These are phyloP conservation scores for Elachura formosa DNA, from an alignment of 2,113 vertebrate species.

Conservation along the genomic window DNA sequence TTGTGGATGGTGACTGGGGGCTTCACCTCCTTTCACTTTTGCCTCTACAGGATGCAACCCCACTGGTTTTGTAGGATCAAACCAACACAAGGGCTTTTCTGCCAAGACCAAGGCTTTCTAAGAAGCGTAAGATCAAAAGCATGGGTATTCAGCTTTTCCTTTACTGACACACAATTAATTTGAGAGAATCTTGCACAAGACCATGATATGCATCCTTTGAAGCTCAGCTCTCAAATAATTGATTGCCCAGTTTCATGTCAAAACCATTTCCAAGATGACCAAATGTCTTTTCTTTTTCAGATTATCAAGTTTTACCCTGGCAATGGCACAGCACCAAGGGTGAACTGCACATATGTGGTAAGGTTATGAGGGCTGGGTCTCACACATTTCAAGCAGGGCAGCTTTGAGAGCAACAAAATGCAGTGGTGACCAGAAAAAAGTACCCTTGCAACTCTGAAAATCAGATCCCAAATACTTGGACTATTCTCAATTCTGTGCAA, in stretches of 20 bases:
- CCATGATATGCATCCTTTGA: neutral
- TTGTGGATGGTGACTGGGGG: fast-evolving
- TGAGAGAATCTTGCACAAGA: neutral
- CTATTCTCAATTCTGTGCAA: neutral
- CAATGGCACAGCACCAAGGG: constrained; percentile 66
- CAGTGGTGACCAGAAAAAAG: neutral
- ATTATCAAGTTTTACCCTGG: constrained; percentile 82
- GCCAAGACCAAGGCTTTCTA: neutral
- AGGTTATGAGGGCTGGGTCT: neutral
- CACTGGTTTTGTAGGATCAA: neutral
- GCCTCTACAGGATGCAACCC: neutral
- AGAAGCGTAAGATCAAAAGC: neutral
- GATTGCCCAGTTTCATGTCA: neutral
- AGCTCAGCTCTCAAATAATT: neutral
- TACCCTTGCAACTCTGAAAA: neutral
- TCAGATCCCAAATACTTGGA: neutral
- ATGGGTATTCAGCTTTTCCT: neutral
- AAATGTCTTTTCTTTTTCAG: constrained; percentile 54
- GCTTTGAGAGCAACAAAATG: neutral
- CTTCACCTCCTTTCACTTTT: neutral
- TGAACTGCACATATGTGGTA: constrained; percentile 81
- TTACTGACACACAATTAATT: neutral
- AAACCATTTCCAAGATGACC: neutral
- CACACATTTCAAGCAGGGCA: neutral
- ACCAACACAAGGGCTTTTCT: neutral